phyloP scores from a whole-genome alignment of 2,888 invertebrate species.

The Syrista parreyssii region DNA sequence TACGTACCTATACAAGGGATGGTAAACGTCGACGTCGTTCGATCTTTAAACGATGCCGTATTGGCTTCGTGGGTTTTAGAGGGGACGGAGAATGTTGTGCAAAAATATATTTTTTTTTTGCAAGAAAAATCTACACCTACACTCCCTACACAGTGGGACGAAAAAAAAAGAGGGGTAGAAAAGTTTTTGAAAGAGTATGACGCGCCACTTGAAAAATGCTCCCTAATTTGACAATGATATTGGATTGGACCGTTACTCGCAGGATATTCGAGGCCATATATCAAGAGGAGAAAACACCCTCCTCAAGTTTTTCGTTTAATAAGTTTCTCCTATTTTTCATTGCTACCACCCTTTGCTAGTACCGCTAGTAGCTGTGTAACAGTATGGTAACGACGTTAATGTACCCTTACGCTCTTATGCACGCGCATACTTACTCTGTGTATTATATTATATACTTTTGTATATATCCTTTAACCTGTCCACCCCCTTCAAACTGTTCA shows the following conservation, averaged over 20 bases:
- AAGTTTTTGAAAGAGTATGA: background rate
- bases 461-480: background rate
- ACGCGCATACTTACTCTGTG: background rate
- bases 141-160: background rate
- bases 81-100: too few species aligned
- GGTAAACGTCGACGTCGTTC: background rate
- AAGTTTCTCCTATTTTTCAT: constrained; percentile 62
- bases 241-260: constrained; percentile 38
- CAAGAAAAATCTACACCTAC: background rate
- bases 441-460: background rate
- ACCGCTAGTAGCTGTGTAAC: background rate
- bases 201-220: background rate
- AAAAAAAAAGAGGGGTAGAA: background rate
- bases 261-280: constrained; percentile 51
- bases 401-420: background rate
- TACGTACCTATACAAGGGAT: background rate
- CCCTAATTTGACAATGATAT: constrained; percentile 48
- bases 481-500: background rate
- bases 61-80: background rate
- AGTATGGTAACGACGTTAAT: background rate
- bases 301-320: constrained; percentile 61
- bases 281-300: constrained; percentile 38
- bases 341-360: constrained; percentile 9
- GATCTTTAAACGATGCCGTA: background rate
- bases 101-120: background rate